Conservation (phyloP, 2,888 invertebrate genomes). For the Seladonia tumulorum region DNA sequence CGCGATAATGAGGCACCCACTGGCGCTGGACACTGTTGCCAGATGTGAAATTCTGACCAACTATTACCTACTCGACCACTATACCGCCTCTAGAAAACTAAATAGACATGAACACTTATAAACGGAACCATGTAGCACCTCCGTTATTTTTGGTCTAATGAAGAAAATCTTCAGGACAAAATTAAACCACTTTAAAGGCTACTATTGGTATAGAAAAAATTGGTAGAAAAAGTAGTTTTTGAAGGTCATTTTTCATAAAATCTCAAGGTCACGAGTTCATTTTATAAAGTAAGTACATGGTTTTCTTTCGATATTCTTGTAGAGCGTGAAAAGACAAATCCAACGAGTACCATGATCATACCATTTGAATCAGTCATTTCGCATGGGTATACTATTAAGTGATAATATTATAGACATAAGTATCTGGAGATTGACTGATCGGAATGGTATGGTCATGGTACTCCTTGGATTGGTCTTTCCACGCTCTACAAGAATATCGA, state of each 20-base stretch:
- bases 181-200: not conserved
- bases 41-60: not conserved
- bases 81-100: not conserved
- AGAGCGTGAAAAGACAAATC: not conserved
- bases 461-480: not conserved
- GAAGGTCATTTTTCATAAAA: not conserved
- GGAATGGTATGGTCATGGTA: not conserved
- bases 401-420: too few species aligned
- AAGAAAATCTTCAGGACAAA: not conserved
- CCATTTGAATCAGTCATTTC: not conserved
- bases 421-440: not conserved
- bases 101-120: too few species aligned
- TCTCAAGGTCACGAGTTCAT: not conserved
- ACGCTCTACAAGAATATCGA: not conserved
- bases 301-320: not conserved
- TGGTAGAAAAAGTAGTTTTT: not conserved
- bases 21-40: not conserved
- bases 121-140: not conserved
- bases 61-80: not conserved
- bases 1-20: conserved; percentile 18
- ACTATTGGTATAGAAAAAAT: not conserved
- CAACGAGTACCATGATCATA: not conserved
- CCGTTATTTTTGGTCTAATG: not conserved
- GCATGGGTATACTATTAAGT: not conserved
- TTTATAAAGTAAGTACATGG: not conserved